Evolutionary conservation across 2,888 invertebrate species (phyloP), one percentile per base, ranked within the genome.

Genomic region (Coenonympha glycerion): DNA sequence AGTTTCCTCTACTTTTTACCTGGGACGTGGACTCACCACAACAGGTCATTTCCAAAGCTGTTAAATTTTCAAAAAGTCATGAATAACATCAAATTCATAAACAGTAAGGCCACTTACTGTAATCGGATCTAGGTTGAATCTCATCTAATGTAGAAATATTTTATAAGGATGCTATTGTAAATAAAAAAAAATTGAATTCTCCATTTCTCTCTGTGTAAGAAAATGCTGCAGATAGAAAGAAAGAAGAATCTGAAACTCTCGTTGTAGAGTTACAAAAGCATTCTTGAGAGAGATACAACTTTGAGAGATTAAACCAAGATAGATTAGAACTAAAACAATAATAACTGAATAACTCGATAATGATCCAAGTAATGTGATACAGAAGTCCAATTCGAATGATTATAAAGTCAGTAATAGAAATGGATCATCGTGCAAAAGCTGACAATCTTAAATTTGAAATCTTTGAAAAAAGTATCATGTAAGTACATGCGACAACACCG

Each of bases 1-100:
- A 66, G 60, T 66, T 64, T 64, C 69, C 64, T 76, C 79, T 82
- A 81, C 70, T 56, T 58, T 70, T 82, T 84, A 85, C 84, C 86
- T 86, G 73, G 60, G 68, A 76, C 71, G 66, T 73, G 65, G 71
- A 87, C 87, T 87, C 84, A 87, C 87, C 87, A 87, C 73, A 86
- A 82, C 73, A 81, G 82, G 76, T 87, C 87, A 84, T 87, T 86
- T 77, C 87, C 86, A 71, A 87, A 87, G 81, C 87, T 87, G 87
- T 86, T 74, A 76, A 85, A 86, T 69, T 73, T 67, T 61, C 62
- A 85, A 86, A 68, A 73, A 66, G n/a, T 60, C 62, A 71, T 72
- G 66, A 53, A 58, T 58, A 57, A 53, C 52, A 58, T 47, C 19
- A 46, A 40, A n/a, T n/a, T n/a, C n/a, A n/a, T 30, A 34, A 13